phyloP scores from a whole-genome alignment of 2,888 invertebrate species.

The Heliconius ethilla region DNA sequence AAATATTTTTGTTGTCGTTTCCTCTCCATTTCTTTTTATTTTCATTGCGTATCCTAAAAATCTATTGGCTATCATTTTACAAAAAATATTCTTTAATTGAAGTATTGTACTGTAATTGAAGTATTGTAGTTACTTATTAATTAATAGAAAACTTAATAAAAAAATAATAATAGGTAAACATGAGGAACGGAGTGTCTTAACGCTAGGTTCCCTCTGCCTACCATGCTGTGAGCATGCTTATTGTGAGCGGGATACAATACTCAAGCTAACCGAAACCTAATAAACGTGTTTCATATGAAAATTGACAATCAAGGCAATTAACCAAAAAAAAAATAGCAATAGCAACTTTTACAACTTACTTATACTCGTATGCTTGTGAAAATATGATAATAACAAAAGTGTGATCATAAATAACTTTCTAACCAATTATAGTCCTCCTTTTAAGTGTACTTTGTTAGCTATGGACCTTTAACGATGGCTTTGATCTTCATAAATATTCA shows the following conservation, averaged over 20 bases:
- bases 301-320: slow-evolving; percentile 48
- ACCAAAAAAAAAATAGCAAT: slow-evolving; percentile 46
- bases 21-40: not conserved
- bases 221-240: too few species aligned
- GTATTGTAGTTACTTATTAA: too few species aligned
- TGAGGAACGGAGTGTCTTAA: too few species aligned
- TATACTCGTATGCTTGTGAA: slow-evolving; percentile 49
- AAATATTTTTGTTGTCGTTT: too few species aligned
- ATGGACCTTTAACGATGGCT: slow-evolving; percentile 55
- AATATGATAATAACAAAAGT: slow-evolving; percentile 54
- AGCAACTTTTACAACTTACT: slow-evolving; percentile 51
- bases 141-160: too few species aligned
- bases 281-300: not conserved
- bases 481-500: slow-evolving; percentile 73
- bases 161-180: too few species aligned
- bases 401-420: slow-evolving; percentile 66
- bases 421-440: slow-evolving; percentile 64
- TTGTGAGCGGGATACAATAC: too few species aligned
- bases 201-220: too few species aligned
- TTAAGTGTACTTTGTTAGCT: slow-evolving; percentile 57
- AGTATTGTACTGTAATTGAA: too few species aligned
- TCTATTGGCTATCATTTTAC: not conserved
- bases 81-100: not conserved
- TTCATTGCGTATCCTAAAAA: too few species aligned
- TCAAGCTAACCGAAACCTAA: not conserved